Percentiles rank a stretch among this genome's conserved stretches.
These are phyloP conservation scores for Pygmarrhopalites habei DNA, from an alignment of 1,140 invertebrate species.

Conservation along the genomic window DNA sequence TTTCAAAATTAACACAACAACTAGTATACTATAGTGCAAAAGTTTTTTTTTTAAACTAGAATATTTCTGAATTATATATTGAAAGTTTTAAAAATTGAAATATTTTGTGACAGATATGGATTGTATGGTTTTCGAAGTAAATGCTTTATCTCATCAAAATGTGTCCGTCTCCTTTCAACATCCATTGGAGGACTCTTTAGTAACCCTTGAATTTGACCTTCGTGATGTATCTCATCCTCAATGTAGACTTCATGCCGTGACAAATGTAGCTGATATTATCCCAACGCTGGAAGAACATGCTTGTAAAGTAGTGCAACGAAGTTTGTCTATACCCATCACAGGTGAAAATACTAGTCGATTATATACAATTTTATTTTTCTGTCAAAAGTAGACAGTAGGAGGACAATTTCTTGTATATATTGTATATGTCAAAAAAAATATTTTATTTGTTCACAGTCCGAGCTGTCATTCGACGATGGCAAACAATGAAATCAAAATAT, in stretches of 20 bases:
- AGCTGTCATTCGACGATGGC: slow-evolving; percentile 60
- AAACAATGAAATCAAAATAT: slow-evolving; percentile 38
- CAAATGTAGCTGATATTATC: slow-evolving; percentile 48
- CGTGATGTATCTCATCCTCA: slow-evolving; percentile 66
- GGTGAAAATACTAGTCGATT: no score
- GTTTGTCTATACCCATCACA: slow-evolving; percentile 84
- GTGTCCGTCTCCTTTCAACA: slow-evolving; percentile 86
- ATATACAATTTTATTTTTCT: no score
- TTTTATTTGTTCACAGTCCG: no score
- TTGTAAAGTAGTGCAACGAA: slow-evolving; percentile 79
- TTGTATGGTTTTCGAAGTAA: slow-evolving; percentile 83
- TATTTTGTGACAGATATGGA: slow-evolving; percentile 42
- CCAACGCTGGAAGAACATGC: slow-evolving; percentile 66
- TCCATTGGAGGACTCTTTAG: slow-evolving; percentile 82
- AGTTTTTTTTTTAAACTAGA: neutral
- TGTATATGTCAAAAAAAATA: no score
- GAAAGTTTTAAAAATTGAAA: no score
- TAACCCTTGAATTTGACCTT: slow-evolving; percentile 82
- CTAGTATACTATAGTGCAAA: slow-evolving; percentile 1
- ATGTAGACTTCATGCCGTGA: slow-evolving; percentile 56
- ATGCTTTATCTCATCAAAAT: slow-evolving; percentile 77
- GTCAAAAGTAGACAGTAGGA: no score
- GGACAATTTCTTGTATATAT: no score
- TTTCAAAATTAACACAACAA: no score
- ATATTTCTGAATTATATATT: no score